Evolutionary conservation across 2,113 vertebrate species (phyloP).

Genomic region (Stigmatopora argus): DNA sequence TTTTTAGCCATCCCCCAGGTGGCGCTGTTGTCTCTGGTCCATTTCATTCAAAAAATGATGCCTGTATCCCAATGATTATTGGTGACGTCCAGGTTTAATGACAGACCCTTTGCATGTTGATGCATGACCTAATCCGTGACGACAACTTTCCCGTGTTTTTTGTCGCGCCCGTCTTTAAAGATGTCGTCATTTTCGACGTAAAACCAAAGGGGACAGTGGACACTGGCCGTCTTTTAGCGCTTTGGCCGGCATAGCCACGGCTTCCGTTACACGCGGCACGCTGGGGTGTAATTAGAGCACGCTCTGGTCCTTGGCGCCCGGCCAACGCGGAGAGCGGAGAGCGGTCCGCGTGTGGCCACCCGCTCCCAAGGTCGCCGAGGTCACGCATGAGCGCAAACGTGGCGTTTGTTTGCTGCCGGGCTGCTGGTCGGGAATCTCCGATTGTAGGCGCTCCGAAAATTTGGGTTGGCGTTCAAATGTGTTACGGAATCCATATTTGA

Average conservation of each 20-base stretch:
- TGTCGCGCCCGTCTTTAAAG: slow-evolving; percentile 42
- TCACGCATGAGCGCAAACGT: slow-evolving; percentile 1
- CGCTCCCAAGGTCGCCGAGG: slow-evolving; percentile 9
- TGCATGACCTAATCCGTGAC: slow-evolving; percentile 55
- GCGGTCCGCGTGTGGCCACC: slow-evolving; percentile 2
- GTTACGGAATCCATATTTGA: no score
- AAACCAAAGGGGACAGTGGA: slow-evolving; percentile 36
- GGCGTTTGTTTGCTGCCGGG: neutral
- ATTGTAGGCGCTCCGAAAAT: no score
- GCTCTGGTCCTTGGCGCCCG: slow-evolving; percentile 8
- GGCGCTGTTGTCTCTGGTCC: neutral
- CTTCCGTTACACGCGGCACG: slow-evolving; percentile 41
- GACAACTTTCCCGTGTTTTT: slow-evolving; percentile 12
- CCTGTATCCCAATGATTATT: slow-evolving; percentile 9
- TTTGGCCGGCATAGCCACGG: slow-evolving; percentile 15
- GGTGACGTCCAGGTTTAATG: slow-evolving; percentile 51
- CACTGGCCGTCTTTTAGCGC: slow-evolving; percentile 38
- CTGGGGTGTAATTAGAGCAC: slow-evolving; percentile 44
- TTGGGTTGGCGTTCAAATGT: no score
- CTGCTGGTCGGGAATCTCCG: no score
- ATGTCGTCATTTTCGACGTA: slow-evolving; percentile 5
- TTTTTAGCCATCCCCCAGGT: no score
- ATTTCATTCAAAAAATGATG: slow-evolving; percentile 15
- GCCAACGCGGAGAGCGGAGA: neutral
- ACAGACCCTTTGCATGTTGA: no score